Evolutionary conservation across 2,113 vertebrate genomes (phyloP), one percentile per base, ranked within the genome.

Genomic region (Dipodomys stephensi): DNA sequence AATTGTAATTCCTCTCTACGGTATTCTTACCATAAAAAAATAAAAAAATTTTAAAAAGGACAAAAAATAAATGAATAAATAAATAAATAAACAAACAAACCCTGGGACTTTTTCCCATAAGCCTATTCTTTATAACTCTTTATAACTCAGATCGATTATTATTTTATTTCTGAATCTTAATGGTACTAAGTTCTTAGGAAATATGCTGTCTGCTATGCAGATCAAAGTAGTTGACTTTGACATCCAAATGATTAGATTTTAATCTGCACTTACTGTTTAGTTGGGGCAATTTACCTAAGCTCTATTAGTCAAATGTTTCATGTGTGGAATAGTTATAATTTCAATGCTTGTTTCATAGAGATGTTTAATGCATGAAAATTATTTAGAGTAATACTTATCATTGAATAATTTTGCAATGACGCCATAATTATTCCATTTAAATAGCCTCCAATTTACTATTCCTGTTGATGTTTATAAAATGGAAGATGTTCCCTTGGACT

Each of bases 381-480:
- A 46, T 88, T 77, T 87, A 81, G 64, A 74, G 65, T 3, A 32
- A 12, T 64, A 35, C n/a, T 23, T 44, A 13, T 30, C 53, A 22
- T 35, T 60, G 30, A 62, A 57, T 73, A 83, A 25, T 30, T 91
- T 57, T 65, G 76, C 22, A 83, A 35, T 67, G 67, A 69, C 32
- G 10, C 30, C 10, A 44, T 60, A 69, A 19, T 25, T 84, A 67
- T 39, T 73, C 30, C 62, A 71, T 80, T 30, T 92, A 85, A 60
- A 65, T 67, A 65, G n/a, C 76, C 6, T 19, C 3, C 73, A 46
- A 88, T 78, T 6, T 86, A 68, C 93, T 87, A 86, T 89, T 93
- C 44, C 69, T 74, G 49, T 84, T 80, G 60, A 27, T 84, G 7
- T 67, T 53, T 77, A 84, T 94, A 94, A 93, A 80, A 91, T 57